These are phyloP conservation scores for Scomber colias DNA, from an alignment of 2,113 vertebrate species.

Conservation along the genomic window DNA sequence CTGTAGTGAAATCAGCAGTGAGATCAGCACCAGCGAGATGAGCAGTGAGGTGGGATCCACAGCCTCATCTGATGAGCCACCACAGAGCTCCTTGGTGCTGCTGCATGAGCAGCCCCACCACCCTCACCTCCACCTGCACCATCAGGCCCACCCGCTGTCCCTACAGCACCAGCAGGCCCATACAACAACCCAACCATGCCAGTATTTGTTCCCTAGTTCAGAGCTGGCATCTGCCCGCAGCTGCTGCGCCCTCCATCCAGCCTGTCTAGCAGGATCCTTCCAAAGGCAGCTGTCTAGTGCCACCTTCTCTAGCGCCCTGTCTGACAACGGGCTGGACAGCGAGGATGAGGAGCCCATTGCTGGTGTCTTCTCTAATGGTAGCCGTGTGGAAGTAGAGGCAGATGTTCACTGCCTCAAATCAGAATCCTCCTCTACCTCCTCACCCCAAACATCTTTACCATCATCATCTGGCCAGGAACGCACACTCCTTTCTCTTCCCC, in stretches of 20 bases:
- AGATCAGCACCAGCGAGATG: slow-evolving; percentile 99
- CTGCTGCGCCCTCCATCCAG: slow-evolving; percentile 92
- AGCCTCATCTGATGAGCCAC: slow-evolving; percentile 94
- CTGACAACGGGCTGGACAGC: slow-evolving; percentile 96
- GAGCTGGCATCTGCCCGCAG: slow-evolving; percentile 85
- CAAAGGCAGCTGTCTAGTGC: slow-evolving; percentile 97
- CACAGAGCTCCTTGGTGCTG: slow-evolving; percentile 82
- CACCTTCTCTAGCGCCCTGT: slow-evolving; percentile 97
- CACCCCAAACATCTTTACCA: slow-evolving; percentile 58
- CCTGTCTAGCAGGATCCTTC: slow-evolving; percentile 88
- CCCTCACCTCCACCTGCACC: slow-evolving; percentile 74
- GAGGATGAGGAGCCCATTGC: slow-evolving; percentile 97
- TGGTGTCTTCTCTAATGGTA: slow-evolving; percentile 96
- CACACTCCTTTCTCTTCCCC: slow-evolving; percentile 59
- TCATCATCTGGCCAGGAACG: slow-evolving; percentile 57
- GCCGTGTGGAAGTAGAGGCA: slow-evolving; percentile 95
- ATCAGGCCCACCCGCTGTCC: slow-evolving; percentile 66
- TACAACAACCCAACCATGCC: slow-evolving; percentile 71
- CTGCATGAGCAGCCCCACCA: slow-evolving; percentile 79
- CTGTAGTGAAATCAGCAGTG: slow-evolving; percentile 97
- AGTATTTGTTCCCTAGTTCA: slow-evolving; percentile 72
- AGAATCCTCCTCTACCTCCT: slow-evolving; percentile 43
- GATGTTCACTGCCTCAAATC: slow-evolving; percentile 91
- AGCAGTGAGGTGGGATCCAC: slow-evolving; percentile 99
- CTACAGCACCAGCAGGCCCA: slow-evolving; percentile 76